A percentile compares a stretch with the other conserved stretches of the same genome.
Evolutionary conservation across 1,140 invertebrate species (phyloP).

Genomic region (Drosophila kikkawai): DNA sequence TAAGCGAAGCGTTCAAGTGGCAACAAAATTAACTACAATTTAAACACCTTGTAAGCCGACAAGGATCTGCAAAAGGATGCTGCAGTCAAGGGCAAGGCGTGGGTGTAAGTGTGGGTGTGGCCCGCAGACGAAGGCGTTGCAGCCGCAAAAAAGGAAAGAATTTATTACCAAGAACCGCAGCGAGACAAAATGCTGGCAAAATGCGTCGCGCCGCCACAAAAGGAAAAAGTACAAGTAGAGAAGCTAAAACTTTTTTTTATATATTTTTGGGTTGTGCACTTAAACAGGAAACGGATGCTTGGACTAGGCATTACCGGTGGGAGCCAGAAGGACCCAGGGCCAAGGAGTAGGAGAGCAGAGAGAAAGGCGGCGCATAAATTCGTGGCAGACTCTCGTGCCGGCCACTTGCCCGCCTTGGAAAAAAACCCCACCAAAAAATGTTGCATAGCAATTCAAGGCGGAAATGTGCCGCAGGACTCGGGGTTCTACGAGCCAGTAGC

Average conservation of each 20-base stretch:
- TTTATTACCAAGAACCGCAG: conserved; percentile 81
- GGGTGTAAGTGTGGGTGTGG: conserved; percentile 26
- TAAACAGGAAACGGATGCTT: conserved; percentile 82
- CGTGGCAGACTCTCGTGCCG: conserved; percentile 50
- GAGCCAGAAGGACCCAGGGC: conserved; percentile 35
- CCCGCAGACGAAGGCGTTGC: conserved; percentile 51
- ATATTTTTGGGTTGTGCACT: conserved; percentile 55
- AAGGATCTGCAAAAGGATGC: conserved; percentile 42
- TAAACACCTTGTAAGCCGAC: conserved; percentile 78
- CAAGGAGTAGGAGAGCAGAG: conserved; percentile 36
- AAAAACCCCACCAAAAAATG: conserved; percentile 51
- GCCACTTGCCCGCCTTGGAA: conserved; percentile 3
- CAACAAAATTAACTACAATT: conserved; percentile 83
- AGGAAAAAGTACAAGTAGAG: conserved; percentile 25
- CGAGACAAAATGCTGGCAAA: conserved; percentile 75
- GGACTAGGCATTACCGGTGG: conserved; percentile 69
- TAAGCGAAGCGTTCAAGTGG: conserved; percentile 66
- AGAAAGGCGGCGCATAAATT: conserved; percentile 67
- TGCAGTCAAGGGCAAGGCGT: conserved; percentile 35
- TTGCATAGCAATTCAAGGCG: conserved; percentile 74
- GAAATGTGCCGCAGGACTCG: conserved; percentile 77
- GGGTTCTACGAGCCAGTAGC: conserved; percentile 21
- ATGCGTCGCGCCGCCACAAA: conserved; percentile 38
- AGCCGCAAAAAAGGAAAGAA: conserved; percentile 51
- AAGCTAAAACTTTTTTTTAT: conserved; percentile 59